Base-by-base conservation (phyloP, 1,140 invertebrate species). In the Nautilus pompilius region DNA sequence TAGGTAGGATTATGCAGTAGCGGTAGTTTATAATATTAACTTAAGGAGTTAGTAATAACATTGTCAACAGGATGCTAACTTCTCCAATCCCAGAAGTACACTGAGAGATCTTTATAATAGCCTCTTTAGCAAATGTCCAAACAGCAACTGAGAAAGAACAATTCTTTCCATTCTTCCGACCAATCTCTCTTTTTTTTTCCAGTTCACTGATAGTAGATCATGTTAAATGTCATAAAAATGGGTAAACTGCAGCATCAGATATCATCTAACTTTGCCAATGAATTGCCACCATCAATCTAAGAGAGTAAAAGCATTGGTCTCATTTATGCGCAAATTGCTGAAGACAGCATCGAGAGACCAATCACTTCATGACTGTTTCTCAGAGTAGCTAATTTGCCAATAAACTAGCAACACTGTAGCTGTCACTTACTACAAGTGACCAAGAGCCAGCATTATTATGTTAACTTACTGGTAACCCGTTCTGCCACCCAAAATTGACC, bases 401-500 rank as follows among this genome's bases (percentile, higher is more conserved):
- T n/a, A n/a, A 41, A 41, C 8, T 10, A 41, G n/a, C n/a, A 10
- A 10, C 36, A n/a, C 36, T 41, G 8, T 10, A n/a, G n/a, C n/a
- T n/a, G 8, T 41, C 8, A 10, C n/a, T n/a, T 41, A 10, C 36
- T 41, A n/a, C 8, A 41, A 41, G n/a, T 41, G 8, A 41, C n/a
- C 36, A 8, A 41, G 8, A 41, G 8, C n/a, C n/a, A 41, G n/a
- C n/a, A 10, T 10, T 10, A 49, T 49, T n/a, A 13, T 41, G 10
- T 53, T 13, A 3, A 41, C 69, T 74, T 82, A 88, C 87, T 81
- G 63, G 83, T 86, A 22, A 92, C 76, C 79, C 86, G 85, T 76
- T 91, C 87, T 33, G 91, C 91, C 1, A 87, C 91, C 91, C 91
- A 93, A 32, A 88, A 65, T 33, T 54, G 62, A 0, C 73, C 71